A percentile compares a stretch with the other conserved stretches of the same genome.
Evolutionary conservation across 2,888 invertebrate species (phyloP).

Genomic region (Bembecia ichneumoniformis): DNA sequence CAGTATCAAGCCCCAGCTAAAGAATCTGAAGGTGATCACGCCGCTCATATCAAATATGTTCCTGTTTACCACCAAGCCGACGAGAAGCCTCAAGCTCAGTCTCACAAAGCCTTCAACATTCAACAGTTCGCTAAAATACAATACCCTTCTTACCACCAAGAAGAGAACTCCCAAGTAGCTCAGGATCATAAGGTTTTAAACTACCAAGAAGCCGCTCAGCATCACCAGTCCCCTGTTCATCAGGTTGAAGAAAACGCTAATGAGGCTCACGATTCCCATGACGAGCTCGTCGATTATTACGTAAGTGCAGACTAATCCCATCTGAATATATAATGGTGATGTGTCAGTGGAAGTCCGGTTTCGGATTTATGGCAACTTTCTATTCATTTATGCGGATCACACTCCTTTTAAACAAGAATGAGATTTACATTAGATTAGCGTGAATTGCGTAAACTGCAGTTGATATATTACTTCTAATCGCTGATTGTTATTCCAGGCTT

Average conservation of each 20-base stretch:
- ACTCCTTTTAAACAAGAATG: slow-evolving; percentile 26
- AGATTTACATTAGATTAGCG: slow-evolving; percentile 23
- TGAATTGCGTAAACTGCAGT: slow-evolving; percentile 18
- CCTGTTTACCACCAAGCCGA: background rate
- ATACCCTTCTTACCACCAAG: slow-evolving; percentile 10
- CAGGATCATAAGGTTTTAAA: slow-evolving; percentile 16
- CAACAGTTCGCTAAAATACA: slow-evolving; percentile 12
- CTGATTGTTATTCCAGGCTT: slow-evolving; percentile 42
- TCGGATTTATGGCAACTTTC: slow-evolving; percentile 45
- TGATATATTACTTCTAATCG: slow-evolving; percentile 2
- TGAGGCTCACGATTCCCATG: slow-evolving; percentile 30
- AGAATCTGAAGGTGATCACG: background rate
- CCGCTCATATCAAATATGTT: background rate
- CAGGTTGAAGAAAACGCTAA: slow-evolving; percentile 24
- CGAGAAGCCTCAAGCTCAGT: slow-evolving; percentile 17
- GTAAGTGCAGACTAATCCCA: slow-evolving; percentile 33
- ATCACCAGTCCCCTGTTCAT: slow-evolving; percentile 17
- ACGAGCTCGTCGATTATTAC: slow-evolving; percentile 58
- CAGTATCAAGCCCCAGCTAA: background rate
- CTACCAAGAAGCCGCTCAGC: slow-evolving; percentile 20
- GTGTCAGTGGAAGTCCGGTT: slow-evolving; percentile 29
- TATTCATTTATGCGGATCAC: slow-evolving; percentile 28
- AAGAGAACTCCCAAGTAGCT: background rate
- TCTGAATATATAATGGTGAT: slow-evolving; percentile 18
- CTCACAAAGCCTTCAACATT: slow-evolving; percentile 13